Evolutionary conservation across 1,140 invertebrate species (phyloP).

Genomic region (Aphidius ervi): DNA sequence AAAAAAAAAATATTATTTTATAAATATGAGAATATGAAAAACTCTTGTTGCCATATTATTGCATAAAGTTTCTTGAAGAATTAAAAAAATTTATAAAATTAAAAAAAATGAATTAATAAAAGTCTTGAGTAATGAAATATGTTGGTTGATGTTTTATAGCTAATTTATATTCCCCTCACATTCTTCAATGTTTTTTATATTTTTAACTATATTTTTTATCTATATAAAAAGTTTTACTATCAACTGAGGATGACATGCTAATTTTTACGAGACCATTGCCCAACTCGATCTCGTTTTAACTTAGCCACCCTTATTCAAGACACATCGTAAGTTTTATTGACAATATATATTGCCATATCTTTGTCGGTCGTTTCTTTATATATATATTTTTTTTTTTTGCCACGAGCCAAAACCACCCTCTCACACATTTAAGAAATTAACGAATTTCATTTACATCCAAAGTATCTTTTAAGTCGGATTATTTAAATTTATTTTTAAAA

Average conservation of each 20-base stretch:
- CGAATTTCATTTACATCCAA: conserved; percentile 12
- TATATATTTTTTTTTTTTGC: background rate
- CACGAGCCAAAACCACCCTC: background rate
- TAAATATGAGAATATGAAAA: background rate
- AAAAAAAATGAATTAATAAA: no score
- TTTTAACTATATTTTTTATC: background rate
- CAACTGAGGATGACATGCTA: conserved; percentile 4
- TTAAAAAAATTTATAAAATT: no score
- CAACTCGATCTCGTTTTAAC: background rate
- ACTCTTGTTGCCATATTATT: background rate
- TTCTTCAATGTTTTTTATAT: conserved; percentile 8
- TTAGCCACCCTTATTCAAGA: background rate
- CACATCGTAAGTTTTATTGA: background rate
- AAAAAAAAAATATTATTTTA: no score
- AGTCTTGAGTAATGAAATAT: conserved; percentile 3
- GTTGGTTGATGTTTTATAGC: background rate
- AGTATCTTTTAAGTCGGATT: conserved; percentile 4
- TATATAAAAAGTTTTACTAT: conserved; percentile 2
- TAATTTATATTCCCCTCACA: conserved; percentile 11
- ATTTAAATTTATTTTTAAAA: background rate
- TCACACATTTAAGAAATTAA: conserved; percentile 9
- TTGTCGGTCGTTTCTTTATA: no score
- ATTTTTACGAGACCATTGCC: conserved; percentile 1
- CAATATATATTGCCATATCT: no score
- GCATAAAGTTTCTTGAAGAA: background rate